phyloP scores from a whole-genome alignment of 35 echinoderm and acorn worm species.

The Nesometra sesokonis region DNA sequence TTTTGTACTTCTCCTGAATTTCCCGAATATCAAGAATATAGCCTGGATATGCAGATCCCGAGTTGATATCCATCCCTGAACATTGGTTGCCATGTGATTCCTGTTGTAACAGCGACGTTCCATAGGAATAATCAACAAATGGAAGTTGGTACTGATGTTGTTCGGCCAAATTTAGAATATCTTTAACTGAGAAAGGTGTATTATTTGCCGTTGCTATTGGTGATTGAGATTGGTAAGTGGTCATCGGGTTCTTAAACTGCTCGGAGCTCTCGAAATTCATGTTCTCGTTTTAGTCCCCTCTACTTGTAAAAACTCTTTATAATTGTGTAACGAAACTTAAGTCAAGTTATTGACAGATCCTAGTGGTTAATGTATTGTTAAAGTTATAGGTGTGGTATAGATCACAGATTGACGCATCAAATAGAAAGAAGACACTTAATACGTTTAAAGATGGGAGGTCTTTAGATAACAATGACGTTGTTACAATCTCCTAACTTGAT shows the following conservation, averaged over 20 bases:
- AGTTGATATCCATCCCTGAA: not conserved
- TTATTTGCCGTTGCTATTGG: not conserved
- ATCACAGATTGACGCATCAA: not conserved
- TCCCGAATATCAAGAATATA: not conserved
- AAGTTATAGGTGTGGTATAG: not conserved
- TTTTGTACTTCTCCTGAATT: not conserved
- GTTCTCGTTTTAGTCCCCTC: not conserved
- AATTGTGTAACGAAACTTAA: not conserved
- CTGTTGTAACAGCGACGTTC: not conserved
- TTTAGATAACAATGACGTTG: not conserved
- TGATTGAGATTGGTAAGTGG: not conserved
- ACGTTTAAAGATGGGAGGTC: not conserved
- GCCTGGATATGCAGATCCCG: not conserved
- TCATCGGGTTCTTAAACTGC: not conserved
- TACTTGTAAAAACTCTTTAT: not conserved
- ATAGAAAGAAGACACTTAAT: not conserved
- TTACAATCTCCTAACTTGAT: not conserved
- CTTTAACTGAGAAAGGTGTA: slow-evolving; percentile 17
- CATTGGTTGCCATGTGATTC: not conserved
- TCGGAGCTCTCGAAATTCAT: not conserved
- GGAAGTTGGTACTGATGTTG: slow-evolving; percentile 1
- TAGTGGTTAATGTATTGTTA: not conserved
- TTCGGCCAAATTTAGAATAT: slow-evolving; percentile 5
- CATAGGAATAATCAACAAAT: not conserved
- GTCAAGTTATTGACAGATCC: not conserved